phyloP scores from a whole-genome alignment of 2,888 invertebrate genomes.

The Neuroscelio doddi region DNA sequence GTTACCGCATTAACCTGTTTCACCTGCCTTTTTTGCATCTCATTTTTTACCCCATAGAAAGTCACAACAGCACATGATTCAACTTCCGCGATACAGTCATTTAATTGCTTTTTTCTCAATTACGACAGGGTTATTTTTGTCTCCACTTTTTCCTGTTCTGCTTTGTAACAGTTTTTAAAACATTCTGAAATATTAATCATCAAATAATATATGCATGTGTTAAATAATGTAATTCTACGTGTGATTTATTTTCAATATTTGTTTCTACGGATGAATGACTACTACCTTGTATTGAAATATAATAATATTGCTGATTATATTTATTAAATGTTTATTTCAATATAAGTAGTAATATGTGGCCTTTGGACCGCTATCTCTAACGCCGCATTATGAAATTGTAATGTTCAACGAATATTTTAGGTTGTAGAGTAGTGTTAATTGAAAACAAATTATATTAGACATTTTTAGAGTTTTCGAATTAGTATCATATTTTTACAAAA shows the following conservation, averaged over 20 bases:
- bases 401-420: too few species aligned
- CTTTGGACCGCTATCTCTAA: too few species aligned
- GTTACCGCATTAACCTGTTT: conserved; percentile 16
- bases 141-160: background rate
- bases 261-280: too few species aligned
- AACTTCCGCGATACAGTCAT: conserved; percentile 12
- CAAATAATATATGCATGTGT: background rate
- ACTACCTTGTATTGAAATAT: too few species aligned
- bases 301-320: too few species aligned
- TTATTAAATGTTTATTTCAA: too few species aligned
- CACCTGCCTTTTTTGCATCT: conserved; percentile 16
- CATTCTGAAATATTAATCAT: conserved; percentile 2
- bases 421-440: too few species aligned
- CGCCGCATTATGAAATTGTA: too few species aligned
- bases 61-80: conserved; percentile 19
- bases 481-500: too few species aligned
- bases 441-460: too few species aligned
- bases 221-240: conserved; percentile 1
- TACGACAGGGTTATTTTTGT: conserved; percentile 11
- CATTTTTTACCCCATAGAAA: conserved; percentile 11
- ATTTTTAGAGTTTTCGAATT: too few species aligned
- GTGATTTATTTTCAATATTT: background rate
- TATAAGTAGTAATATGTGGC: too few species aligned
- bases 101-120: conserved; percentile 16
- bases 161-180: background rate